Base-by-base conservation (phyloP, 1,140 invertebrate genomes). In the Galleria mellonella region DNA sequence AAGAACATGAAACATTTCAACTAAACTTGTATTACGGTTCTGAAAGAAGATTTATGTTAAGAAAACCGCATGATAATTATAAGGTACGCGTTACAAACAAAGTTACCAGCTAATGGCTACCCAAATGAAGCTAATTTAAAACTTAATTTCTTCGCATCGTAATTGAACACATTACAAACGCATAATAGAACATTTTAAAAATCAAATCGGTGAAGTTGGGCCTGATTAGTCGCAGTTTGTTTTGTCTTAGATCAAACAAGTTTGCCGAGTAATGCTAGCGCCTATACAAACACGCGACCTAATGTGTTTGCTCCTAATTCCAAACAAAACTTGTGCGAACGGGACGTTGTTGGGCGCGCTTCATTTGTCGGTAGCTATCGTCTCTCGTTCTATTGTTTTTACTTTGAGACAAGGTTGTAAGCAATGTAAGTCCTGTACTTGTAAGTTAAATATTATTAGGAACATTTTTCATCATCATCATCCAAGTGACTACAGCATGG, bases 231-330 rank as follows among this genome's bases (percentile, higher is more conserved):
- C 53, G 43, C 36, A 43, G 61, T 68, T 72, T 77, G 67, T 77
- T 71, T 69, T 72, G 68, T 69, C 70, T 74, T 40, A 69, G 68
- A 79, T 79, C 73, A 79, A 83, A 83, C 75, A 79, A 54, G 63
- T 62, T 54, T 45, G 51, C 48, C 46, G 55, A 50, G 52, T 63
- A 66, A 72, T 67, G 56, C 58, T 60, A 63, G 60, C 67, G 69
- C 69, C 69, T 79, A 78, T 59, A 59, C 72, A 83, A 83, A 82
- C 77, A 78, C 42, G 60, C 53, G 59, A 72, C 69, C 70, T 76
- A 83, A 83, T 83, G 78, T 76, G 76, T 79, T 83, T 83, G 72
- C 75, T 61, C 66, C 58, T 68, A 66, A 75, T 71, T 69, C 65
- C 68, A 81, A 83, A 82, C 77, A 82, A 74, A 77, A 79, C 66